These are phyloP conservation scores for Brachyhypopomus occidentalis DNA, from an alignment of 2,113 vertebrate species.

Conservation along the genomic window DNA sequence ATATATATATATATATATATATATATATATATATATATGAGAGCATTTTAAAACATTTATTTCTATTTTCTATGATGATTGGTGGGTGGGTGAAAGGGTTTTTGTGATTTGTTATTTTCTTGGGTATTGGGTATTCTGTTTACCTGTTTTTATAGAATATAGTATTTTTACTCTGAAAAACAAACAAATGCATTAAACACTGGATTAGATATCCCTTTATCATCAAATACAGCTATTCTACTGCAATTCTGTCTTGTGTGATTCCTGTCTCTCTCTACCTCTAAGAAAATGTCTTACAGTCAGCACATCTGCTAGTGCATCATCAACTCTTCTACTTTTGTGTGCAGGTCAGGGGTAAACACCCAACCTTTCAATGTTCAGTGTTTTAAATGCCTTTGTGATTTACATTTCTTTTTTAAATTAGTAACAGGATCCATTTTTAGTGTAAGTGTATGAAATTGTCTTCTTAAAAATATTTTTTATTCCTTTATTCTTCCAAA, in stretches of 20 bases:
- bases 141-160: constrained; percentile 71
- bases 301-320: too few relatives aligned
- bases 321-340: background rate
- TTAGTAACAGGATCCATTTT: too few relatives aligned
- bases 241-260: constrained; percentile 62
- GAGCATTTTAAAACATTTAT: constrained; percentile 70
- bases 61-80: constrained; percentile 76
- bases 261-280: constrained; percentile 45
- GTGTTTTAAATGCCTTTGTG: background rate
- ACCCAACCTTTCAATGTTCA: too few relatives aligned
- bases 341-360: background rate
- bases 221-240: constrained; percentile 80
- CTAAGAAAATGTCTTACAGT: too few relatives aligned
- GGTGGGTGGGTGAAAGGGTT: constrained; percentile 77
- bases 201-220: constrained; percentile 81
- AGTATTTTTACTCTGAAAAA: constrained; percentile 82
- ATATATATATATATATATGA: constrained; percentile 62
- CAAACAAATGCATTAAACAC: constrained; percentile 77
- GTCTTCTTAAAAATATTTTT: too few relatives aligned
- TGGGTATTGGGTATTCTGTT: constrained; percentile 58
- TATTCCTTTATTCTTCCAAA: too few relatives aligned
- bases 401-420: background rate
- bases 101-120: constrained; percentile 65
- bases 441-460: too few relatives aligned
- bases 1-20: too few relatives aligned